phyloP scores from a whole-genome alignment of 1,140 invertebrate genomes.

The Nymphalis io region DNA sequence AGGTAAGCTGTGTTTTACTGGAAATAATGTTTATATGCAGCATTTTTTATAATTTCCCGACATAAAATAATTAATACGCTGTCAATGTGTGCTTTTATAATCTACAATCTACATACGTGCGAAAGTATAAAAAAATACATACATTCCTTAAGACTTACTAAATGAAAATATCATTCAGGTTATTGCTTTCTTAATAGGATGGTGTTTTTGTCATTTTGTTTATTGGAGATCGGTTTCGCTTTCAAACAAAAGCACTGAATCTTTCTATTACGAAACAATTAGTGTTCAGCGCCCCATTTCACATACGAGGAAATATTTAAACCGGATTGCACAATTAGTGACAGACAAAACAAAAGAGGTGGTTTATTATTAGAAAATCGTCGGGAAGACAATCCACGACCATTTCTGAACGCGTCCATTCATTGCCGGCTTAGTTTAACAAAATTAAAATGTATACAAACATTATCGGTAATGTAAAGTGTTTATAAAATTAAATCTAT shows the following conservation, averaged over 20 bases:
- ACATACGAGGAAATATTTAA: conserved; percentile 23
- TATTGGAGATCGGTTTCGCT: background rate
- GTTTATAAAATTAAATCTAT: background rate
- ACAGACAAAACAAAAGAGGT: conserved; percentile 23
- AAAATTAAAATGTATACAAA: background rate
- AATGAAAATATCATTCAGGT: too few species aligned
- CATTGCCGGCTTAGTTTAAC: conserved; percentile 6
- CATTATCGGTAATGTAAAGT: background rate
- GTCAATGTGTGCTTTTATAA: conserved; percentile 3
- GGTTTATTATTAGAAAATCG: conserved; percentile 25
- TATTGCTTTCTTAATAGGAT: too few species aligned
- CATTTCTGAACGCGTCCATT: background rate
- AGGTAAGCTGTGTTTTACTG: conserved; percentile 4
- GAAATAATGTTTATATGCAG: background rate
- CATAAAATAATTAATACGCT: background rate
- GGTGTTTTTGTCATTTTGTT: background rate
- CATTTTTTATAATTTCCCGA: background rate
- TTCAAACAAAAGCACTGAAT: background rate
- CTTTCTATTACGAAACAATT: conserved; percentile 17
- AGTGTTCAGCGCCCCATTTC: conserved; percentile 18
- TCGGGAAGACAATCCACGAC: background rate
- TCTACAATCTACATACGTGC: background rate
- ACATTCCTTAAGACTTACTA: too few species aligned
- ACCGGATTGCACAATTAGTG: conserved; percentile 21
- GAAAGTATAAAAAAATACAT: background rate